phyloP scores from a whole-genome alignment of 2,888 invertebrate species.

The Pristionchus fissidentatus region DNA sequence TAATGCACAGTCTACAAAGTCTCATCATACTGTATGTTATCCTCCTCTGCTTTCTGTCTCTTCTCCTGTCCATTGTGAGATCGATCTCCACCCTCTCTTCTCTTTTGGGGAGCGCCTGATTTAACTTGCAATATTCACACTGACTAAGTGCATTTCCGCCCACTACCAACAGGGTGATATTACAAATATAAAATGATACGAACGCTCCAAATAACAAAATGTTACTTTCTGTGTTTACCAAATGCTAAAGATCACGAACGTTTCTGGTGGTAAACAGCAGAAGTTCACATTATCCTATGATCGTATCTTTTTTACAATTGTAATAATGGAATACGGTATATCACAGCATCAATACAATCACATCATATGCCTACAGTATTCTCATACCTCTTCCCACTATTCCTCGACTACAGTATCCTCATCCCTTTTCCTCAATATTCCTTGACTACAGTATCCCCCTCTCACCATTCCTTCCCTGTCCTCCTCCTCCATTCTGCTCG shows the following conservation, averaged over 20 bases:
- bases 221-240: neutral
- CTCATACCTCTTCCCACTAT: neutral
- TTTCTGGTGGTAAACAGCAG: neutral
- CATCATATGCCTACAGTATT: neutral
- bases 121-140: neutral
- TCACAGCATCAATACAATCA: neutral
- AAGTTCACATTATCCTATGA: neutral
- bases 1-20: neutral
- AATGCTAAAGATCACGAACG: neutral
- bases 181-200: neutral
- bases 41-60: slow-evolving; percentile 3
- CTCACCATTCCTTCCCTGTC: slow-evolving; percentile 27
- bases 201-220: neutral
- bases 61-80: neutral
- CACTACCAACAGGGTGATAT: neutral
- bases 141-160: neutral
- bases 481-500: slow-evolving; percentile 40
- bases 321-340: neutral
- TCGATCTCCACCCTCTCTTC: neutral
- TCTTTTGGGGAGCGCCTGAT: neutral
- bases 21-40: slow-evolving; percentile 41
- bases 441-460: neutral
- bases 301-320: neutral
- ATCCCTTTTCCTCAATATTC: neutral
- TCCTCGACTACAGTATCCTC: neutral